Base-by-base conservation (phyloP, 2,888 invertebrate genomes). In the Napeogenes sylphis region DNA sequence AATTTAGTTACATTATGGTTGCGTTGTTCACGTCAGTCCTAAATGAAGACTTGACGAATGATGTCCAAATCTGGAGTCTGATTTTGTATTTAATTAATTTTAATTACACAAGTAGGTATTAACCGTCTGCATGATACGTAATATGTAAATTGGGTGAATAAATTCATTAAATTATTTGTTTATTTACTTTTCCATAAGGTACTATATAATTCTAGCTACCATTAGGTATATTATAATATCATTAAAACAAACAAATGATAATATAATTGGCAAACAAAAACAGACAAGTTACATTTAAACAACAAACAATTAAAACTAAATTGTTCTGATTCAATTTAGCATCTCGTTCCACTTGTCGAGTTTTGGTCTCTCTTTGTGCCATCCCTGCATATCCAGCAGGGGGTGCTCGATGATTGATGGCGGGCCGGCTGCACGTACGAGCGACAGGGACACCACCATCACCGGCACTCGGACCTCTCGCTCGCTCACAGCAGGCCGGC, bases 361-460 rank as follows among this genome's bases (percentile, higher is more conserved):
- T 76, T 86, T 88, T 46, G 58, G 55, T 62, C 81, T 21, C 72
- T 82, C 82, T 81, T 86, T 85, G 85, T 86, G 81, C 85, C 90
- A 89, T 83, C 90, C 86, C 90, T 89, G 87, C 75, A 73, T 77
- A 78, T 82, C 82, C 86, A 78, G 83, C 88, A 85, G 90, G 90
- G 87, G 89, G 89, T 83, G 84, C 81, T 79, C 82, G 84, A 87
- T 89, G 90, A 90, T 90, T 87, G 90, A 90, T 90, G 82, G 87
- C 84, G 78, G 80, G 84, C 81, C 84, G 83, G 84, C 83, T 85
- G 84, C 81, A 77, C 63, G 84, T 65, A 66, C 3, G 78, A 89
- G 62, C 4, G 80, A 70, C 85, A 81, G 75, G 63, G 83, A 51
- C 51, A 30, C 30, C 79, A 73, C 70, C 55, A 66, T 55, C 42